Evolutionary conservation across 2,888 invertebrate genomes (phyloP), one percentile per base, ranked within the genome.

Genomic region (Megaustenia siamemsis): DNA sequence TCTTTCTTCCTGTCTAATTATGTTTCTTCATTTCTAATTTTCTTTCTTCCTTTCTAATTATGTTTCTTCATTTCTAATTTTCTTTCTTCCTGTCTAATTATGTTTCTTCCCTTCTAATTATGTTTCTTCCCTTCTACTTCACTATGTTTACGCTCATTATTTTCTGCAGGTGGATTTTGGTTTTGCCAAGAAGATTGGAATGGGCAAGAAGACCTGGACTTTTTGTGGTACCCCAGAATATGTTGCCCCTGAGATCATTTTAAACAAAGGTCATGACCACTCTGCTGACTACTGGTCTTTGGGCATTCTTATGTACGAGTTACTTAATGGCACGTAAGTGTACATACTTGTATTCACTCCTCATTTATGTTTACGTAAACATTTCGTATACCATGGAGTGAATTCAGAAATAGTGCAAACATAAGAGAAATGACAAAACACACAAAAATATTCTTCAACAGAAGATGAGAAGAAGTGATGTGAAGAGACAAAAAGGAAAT

Each of bases 241-340:
- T 90, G 95, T 95, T 4, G 94, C 94, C 0, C 95, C 95, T 4
- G 95, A 98, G 95, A 97, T 98, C 85, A 97, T 99, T 75, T 95
- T 98, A 38, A 98, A 98, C 94, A 96, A 96, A 91, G 96, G 96
- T 1, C 96, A 96, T 91, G 96, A 96, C 91, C 96, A 97, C 89
- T 96, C 98, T 0, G 98, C 97, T 0, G 98, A 98, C 94, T 98
- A 97, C 94, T 98, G 98, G 98, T 97, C 98, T 0, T 95, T 98
- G 66, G 98, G 98, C 10, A 96, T 97, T 85, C 96, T 98, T 87
- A 96, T 97, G 86, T 97, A 96, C 93, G 98, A 98, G 93, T 94
- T 98, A 86, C 94, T 98, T 21, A 96, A 97, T 8, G 98, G 98
- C 80, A 96, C 95, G 96, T 96, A 94, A 95, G 96, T 94, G 18